Percentiles rank a stretch among this genome's conserved stretches.
Conservation (phyloP, 2,797 vertebrate species). For the Oryzias dopingdopingensis region DNA sequence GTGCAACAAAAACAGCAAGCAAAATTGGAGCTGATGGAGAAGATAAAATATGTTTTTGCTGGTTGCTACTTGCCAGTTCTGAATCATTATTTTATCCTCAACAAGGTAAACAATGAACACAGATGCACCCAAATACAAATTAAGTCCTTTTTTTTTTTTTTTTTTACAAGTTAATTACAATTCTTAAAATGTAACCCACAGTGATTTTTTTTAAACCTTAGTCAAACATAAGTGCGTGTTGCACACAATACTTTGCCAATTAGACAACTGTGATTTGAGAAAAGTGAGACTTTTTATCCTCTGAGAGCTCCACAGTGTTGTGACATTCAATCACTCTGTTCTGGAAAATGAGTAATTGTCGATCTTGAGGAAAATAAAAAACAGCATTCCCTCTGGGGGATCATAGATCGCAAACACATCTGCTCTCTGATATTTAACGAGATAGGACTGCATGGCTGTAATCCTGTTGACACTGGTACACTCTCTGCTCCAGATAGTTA, state of each 20-base stretch:
- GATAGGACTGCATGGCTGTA: slow-evolving; percentile 55
- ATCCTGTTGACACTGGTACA: slow-evolving; percentile 50
- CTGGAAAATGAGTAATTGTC: slow-evolving; percentile 55
- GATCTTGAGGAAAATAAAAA: slow-evolving; percentile 43
- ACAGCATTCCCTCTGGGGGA: slow-evolving; percentile 45
- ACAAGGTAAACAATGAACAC: no score
- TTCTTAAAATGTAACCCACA: no score
- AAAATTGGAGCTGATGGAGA: no score
- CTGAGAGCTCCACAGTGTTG: slow-evolving; percentile 39
- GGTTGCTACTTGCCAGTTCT: no score
- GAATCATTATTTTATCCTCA: no score
- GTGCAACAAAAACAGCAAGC: no score
- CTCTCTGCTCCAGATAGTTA: slow-evolving; percentile 51
- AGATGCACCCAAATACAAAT: no score
- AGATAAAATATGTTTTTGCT: no score
- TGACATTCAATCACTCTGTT: slow-evolving; percentile 70
- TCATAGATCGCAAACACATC: slow-evolving; percentile 63
- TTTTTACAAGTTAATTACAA: no score
- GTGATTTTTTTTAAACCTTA: no score
- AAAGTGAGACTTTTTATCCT: slow-evolving; percentile 30
- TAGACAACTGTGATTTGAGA: slow-evolving; percentile 19
- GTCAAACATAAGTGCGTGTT: neutral
- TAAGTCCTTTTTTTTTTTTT: no score
- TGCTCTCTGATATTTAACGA: slow-evolving; percentile 55
- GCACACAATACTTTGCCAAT: slow-evolving; percentile 1